Evolutionary conservation across 1,140 invertebrate species (phyloP), one percentile per base, ranked within the genome.

Genomic region (Cataglyphis hispanica): DNA sequence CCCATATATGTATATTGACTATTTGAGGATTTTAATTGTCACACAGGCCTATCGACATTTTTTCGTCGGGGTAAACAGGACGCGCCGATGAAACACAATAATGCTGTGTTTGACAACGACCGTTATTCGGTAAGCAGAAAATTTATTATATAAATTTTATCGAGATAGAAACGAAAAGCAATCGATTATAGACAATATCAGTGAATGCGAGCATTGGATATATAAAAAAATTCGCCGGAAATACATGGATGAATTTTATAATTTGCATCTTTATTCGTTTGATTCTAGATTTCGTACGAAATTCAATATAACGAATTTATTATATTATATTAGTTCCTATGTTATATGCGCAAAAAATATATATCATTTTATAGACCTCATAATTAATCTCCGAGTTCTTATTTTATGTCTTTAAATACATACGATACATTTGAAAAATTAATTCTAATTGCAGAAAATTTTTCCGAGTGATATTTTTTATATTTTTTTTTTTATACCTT

Each of bases 101-200:
- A 8, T 16, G 66, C 34, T 43, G 19, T 50, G 5, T 19, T 37
- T 8, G 8, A 72, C 31, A 13, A 70, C 66, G 16, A 83, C 19
- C 53, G 37, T 69, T 56, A n/a, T 74, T 83, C 67, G 67, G 46
- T 83, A 83, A 83, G 66, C 66, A 60, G 67, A 83, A 72, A 83
- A 60, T 83, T 83, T 67, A 74, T 74, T 60, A 72, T 61, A 56
- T 72, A 72, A 83, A 83, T 83, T 74, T 83, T 74, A 83, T 74
- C 78, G 34, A 83, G 60, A 74, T 81, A 61, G 10, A 22, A n/a
- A 72, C 34, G 25, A 70, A 22, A 13, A 67, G 31, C 43, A 69
- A 16, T 78, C 64, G 46, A 0, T 7, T 27, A 19, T 16, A 34
- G 16, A 34, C 34, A 56, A 2, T 69, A 43, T 34, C 31, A 50